phyloP scores from a whole-genome alignment of 2,113 vertebrate genomes.

The Leptocoma aspasia region DNA sequence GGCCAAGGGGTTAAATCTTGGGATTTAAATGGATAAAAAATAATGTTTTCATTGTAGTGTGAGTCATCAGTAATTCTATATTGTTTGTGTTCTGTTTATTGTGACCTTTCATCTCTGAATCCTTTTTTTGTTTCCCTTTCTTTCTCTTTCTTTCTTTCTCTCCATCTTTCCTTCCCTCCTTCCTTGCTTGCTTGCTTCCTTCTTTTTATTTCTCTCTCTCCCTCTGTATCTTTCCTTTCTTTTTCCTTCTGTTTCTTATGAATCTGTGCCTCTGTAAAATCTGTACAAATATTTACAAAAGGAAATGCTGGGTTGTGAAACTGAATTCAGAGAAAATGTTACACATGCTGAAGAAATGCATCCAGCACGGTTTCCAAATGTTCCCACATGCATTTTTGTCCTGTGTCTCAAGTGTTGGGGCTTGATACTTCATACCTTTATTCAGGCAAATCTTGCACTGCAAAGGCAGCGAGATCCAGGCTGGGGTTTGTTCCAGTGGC shows the following conservation, averaged over 20 bases:
- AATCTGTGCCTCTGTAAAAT: neutral
- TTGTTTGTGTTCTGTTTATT: neutral
- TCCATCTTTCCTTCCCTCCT: rapidly evolving
- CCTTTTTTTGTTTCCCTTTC: neutral
- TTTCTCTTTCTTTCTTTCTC: neutral
- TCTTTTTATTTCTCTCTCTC: neutral
- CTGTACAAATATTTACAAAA: slow-evolving; percentile 60
- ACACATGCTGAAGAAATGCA: slow-evolving; percentile 58
- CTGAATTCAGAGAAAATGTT: slow-evolving; percentile 58
- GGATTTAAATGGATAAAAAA: neutral
- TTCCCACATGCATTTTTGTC: slow-evolving; percentile 51
- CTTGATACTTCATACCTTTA: neutral
- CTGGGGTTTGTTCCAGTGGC: neutral
- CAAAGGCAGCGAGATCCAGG: neutral
- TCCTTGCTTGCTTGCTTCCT: rapidly evolving
- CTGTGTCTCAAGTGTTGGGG: neutral
- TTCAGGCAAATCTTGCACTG: neutral
- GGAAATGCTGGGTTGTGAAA: slow-evolving; percentile 60
- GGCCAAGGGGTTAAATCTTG: neutral
- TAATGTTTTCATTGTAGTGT: neutral
- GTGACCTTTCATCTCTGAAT: neutral
- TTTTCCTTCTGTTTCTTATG: neutral
- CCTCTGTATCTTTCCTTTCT: neutral
- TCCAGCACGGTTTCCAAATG: slow-evolving; percentile 23
- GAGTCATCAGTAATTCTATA: slow-evolving; percentile 6